Base-by-base conservation (phyloP, 1,140 invertebrate species). In the Pachypeltis micranthus region DNA sequence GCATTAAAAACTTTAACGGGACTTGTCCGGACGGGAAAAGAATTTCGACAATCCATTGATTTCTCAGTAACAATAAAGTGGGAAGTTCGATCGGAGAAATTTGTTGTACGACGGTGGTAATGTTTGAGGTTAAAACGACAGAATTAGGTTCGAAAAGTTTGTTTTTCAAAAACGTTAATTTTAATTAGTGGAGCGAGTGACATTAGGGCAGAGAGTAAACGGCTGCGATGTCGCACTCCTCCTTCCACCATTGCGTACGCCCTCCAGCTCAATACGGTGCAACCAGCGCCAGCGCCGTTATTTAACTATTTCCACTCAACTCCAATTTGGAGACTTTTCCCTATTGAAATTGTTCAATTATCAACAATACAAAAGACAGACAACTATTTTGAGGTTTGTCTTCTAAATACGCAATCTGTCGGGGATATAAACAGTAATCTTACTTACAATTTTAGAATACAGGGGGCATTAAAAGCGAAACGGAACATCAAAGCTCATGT, bases 391-490 rank as follows among this genome's bases (percentile, higher is more conserved):
- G n/a, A n/a, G n/a, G 21, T 51, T 21, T 51, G 47, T 51, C 47
- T 21, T 21, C 10, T 10, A 16, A 34, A 63, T 62, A 77, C 77
- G 77, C 78, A 76, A 78, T 76, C 78, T 78, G 72, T 75, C 76
- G 77, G 75, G 68, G 71, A 74, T 75, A 72, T 74, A 75, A 75
- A 75, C 72, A 73, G 47, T 51, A 72, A 74, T 72, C 69, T 69
- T 79, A 80, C 77, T 81, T 81, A 79, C 79, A 75, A 75, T 75
- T 74, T 75, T 74, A 74, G 76, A 76, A 79, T 75, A 79, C 78
- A 82, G 81, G 81, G 81, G 81, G 81, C 81, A 82, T 83, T 81
- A 82, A 78, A 77, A 74, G 78, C 78, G 80, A 81, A 82, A 83
- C 81, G 81, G 82, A 81, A 74, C 71, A 76, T 81, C 82, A 81